Percentiles rank a stretch among this genome's conserved stretches.
These are phyloP conservation scores for Dreissena polymorpha DNA, from an alignment of 1,140 invertebrate genomes.

Conservation along the genomic window DNA sequence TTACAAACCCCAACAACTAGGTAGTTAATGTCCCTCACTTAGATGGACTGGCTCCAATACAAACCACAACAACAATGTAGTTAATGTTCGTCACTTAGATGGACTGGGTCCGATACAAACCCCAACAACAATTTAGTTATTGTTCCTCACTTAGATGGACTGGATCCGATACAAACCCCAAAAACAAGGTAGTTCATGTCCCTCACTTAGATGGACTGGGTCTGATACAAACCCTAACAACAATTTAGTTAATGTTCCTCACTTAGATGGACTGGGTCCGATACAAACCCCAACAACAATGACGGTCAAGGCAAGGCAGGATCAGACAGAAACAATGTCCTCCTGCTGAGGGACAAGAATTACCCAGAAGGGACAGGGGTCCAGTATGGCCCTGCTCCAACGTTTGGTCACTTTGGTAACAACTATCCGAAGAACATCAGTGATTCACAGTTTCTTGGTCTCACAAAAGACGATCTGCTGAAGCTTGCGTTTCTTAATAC, in stretches of 20 bases:
- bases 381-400: constrained; percentile 54
- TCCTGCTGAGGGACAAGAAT: constrained; percentile 69
- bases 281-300: constrained; percentile 76
- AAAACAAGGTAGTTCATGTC: no score
- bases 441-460: constrained; percentile 70
- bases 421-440: constrained; percentile 71
- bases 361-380: constrained; percentile 71
- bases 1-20: no score
- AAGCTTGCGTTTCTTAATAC: constrained; percentile 71
- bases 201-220: constrained; percentile 79
- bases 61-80: no score
- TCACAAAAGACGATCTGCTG: constrained; percentile 61
- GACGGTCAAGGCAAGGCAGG: constrained; percentile 77
- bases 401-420: constrained; percentile 74
- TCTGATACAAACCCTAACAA: constrained; percentile 79
- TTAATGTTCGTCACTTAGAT: no score
- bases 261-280: constrained; percentile 79
- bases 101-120: no score
- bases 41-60: no score
- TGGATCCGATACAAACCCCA: no score
- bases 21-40: no score
- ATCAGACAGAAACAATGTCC: constrained; percentile 76
- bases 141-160: no score
- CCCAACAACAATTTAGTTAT: no score
- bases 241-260: no score